Evolutionary conservation across 2,113 vertebrate species (phyloP), one percentile per base, ranked within the genome.

Genomic region (Oxyruncus cristatus): DNA sequence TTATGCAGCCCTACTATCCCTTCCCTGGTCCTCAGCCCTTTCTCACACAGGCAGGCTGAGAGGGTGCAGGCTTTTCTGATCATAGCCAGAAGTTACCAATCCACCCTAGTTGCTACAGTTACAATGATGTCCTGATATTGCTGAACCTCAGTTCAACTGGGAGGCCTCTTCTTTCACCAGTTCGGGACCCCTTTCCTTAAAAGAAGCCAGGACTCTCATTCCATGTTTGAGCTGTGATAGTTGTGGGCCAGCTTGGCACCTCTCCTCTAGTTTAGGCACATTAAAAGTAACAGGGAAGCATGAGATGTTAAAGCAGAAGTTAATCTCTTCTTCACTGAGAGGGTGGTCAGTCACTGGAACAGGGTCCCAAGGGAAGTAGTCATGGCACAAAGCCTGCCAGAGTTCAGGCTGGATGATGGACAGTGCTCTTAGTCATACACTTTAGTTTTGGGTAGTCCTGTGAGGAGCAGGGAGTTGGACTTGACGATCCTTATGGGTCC

Each of bases 181-280:
- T 58, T 55, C 76, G 87, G 32, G 58, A 76, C 4, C 6, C 7
- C 32, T 42, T 61, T 84, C 49, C 16, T 63, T 68, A 33, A 75
- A 41, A 41, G 56, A 37, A 73, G 33, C 20, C 35, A 47, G 8
- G 23, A 56, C 18, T 44, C 35, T 37, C 41, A 73, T 14, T 10
- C 15, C 0, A 0, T 32, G 3, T 42, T 50, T 55, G 35, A 52
- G 49, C 18, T 33, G 33, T 47, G 59, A 9, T 50, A 49, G 42
- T 30, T 41, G 10, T 12, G 3, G 44, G 28, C 42, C 56, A 53
- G 27, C 66, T 72, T 15, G 9, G 42, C 14, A 50, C 30, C 49
- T 53, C 12, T 56, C 0, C 0, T 37, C 50, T 65, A 3, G 19
- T 67, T 71, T 59, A 77, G 53, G 26, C 49, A 8, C 28, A n/a